Conservation (phyloP, 1,140 invertebrate species). For the Penaeus japonicus region DNA sequence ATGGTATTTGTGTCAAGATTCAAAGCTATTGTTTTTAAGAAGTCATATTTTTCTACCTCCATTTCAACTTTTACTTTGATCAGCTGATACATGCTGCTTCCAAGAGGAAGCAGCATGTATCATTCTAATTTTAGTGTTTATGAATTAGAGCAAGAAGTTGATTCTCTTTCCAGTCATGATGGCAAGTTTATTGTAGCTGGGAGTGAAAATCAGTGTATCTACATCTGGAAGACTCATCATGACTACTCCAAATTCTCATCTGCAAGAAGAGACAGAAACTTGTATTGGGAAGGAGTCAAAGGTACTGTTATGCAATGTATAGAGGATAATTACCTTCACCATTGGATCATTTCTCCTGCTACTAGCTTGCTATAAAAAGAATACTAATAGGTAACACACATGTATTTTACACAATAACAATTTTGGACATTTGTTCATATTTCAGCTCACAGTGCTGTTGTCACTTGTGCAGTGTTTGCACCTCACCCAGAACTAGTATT, state of each 20-base stretch:
- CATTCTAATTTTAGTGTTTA: background rate
- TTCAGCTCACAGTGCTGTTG: slow-evolving; percentile 89
- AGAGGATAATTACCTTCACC: too few relatives aligned
- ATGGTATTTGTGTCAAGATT: too few relatives aligned
- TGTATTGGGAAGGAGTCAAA: slow-evolving; percentile 98
- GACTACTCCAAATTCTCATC: slow-evolving; percentile 96
- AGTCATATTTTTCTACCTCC: too few relatives aligned
- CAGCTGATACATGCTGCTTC: too few relatives aligned
- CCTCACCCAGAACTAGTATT: slow-evolving; percentile 94
- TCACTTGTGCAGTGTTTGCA: slow-evolving; percentile 95
- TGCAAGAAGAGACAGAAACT: slow-evolving; percentile 91
- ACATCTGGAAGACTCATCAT: slow-evolving; percentile 95
- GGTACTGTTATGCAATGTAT: slow-evolving; percentile 61
- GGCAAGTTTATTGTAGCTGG: slow-evolving; percentile 97
- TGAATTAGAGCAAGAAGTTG: background rate
- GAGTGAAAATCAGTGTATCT: slow-evolving; percentile 97
- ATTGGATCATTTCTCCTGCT: too few relatives aligned
- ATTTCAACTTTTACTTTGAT: too few relatives aligned
- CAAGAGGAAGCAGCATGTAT: too few relatives aligned
- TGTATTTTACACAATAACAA: background rate
- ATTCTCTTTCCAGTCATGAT: slow-evolving; percentile 76
- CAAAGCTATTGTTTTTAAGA: too few relatives aligned
- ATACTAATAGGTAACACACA: too few relatives aligned
- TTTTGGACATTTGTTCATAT: background rate
- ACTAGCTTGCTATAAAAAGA: too few relatives aligned